Conservation (phyloP, 2,888 invertebrate species). For the Anthoptus insignis region DNA sequence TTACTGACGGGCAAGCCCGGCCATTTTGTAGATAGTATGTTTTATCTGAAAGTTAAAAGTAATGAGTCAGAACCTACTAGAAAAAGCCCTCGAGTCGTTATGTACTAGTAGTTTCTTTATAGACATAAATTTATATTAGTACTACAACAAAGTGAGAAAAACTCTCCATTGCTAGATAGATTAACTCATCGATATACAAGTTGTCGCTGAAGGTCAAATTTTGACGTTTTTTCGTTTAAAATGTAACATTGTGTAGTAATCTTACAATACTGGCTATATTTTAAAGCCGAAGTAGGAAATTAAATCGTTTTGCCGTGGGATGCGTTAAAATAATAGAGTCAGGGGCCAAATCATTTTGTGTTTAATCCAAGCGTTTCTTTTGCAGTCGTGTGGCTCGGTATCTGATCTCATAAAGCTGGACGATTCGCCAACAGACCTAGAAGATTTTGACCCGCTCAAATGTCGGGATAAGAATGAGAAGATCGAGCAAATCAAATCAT, state of each 20-base stretch:
- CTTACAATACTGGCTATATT: background rate
- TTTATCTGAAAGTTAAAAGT: no score
- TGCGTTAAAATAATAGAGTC: conserved; percentile 30
- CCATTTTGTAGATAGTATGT: no score
- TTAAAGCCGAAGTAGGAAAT: background rate
- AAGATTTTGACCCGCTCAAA: conserved; percentile 80
- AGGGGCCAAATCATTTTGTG: conserved; percentile 27
- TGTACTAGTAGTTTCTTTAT: background rate
- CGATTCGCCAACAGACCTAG: conserved; percentile 74
- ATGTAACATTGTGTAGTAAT: background rate
- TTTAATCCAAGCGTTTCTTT: conserved; percentile 69
- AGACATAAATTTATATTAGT: background rate
- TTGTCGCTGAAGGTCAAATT: no score
- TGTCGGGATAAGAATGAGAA: conserved; percentile 69
- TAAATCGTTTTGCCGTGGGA: conserved; percentile 32
- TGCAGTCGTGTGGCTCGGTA: conserved; percentile 78
- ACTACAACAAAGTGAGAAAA: no score
- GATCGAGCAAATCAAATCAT: conserved; percentile 70
- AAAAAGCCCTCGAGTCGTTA: background rate
- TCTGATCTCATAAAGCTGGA: conserved; percentile 82
- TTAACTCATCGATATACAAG: background rate
- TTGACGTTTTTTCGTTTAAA: no score
- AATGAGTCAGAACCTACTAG: no score
- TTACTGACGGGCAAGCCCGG: no score
- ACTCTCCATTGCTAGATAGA: no score